phyloP scores from a whole-genome alignment of 2,888 invertebrate species.

The Venustoraphidia nigricollis region DNA sequence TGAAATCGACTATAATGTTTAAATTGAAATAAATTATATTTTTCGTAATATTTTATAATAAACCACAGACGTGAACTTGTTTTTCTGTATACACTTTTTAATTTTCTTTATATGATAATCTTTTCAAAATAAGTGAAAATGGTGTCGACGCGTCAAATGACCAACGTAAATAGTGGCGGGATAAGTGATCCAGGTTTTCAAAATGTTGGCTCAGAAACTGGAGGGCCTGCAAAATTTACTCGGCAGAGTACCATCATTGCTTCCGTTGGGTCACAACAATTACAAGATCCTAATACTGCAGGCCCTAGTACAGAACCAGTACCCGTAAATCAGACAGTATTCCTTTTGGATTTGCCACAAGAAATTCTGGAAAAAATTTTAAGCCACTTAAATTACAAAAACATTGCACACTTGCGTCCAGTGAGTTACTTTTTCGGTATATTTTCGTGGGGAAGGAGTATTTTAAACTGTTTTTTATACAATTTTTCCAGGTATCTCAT shows the following conservation, averaged over 20 bases:
- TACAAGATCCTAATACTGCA: constrained; percentile 4
- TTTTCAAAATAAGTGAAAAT: constrained; percentile 20
- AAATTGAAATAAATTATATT: neutral
- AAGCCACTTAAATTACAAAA: constrained; percentile 57
- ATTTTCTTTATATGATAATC: no score
- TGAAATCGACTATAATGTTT: neutral
- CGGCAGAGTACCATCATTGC: constrained; percentile 17
- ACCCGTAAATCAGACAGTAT: constrained; percentile 16
- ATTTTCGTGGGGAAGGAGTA: constrained; percentile 5
- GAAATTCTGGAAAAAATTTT: constrained; percentile 71
- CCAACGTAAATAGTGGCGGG: constrained; percentile 28
- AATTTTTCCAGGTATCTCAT: constrained; percentile 53
- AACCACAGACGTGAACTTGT: neutral
- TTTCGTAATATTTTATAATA: neutral
- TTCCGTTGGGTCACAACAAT: constrained; percentile 4
- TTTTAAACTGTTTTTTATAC: neutral
- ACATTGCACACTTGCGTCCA: constrained; percentile 61
- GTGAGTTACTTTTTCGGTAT: constrained; percentile 37
- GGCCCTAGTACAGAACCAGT: constrained; percentile 13
- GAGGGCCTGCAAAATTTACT: constrained; percentile 21
- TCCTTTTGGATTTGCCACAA: constrained; percentile 58
- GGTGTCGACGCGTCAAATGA: constrained; percentile 39
- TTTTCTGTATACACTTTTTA: no score
- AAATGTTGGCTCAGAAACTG: constrained; percentile 12
- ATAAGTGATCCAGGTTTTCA: constrained; percentile 20